Base-by-base conservation (phyloP, 23 tunicate species). In the Botrylloides violaceus region DNA sequence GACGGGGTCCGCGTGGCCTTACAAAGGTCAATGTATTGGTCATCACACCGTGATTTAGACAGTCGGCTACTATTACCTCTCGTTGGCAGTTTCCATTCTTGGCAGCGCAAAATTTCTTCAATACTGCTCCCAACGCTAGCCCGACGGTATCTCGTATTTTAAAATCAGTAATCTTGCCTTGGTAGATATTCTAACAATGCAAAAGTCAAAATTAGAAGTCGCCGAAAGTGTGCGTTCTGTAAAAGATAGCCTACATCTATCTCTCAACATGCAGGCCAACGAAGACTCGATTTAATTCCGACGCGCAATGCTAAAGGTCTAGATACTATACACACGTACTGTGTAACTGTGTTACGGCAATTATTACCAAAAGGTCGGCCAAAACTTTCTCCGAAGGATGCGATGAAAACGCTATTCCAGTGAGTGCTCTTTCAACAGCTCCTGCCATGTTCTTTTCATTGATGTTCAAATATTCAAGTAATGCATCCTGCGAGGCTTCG, bases 361-460 rank as follows among this genome's bases (percentile, higher is more conserved):
- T n/a, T 7, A 43, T 43, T 43, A 87, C 95, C 68, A 48, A 56
- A 3, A 88, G 76, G 64, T 79, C 88, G 43, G 34, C 59, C 9
- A 88, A 33, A 36, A 65, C 84, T 28, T 59, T 47, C 37, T 77
- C 77, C 7, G 96, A 77, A 32, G 96, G 96, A 77, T 88, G 96
- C 2, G 96, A 88, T 27, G 96, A 88, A 59, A 88, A 88, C 18
- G 96, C 80, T 32, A 88, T 88, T 2, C 96, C 96, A 1, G 96
- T 71, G 24, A 88, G 63, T 32, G 84, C 96, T 9, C 96, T 61
- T 48, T 88, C 96, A 36, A 88, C 86, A 38, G 68, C 76, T 26
- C 88, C 88, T 9, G 83, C 81, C 23, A 76, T 73, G 29, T 82
- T 83, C n/a, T 76, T 88, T 48, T 82, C 71, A 20, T 30, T 66